Evolutionary conservation across 2,888 invertebrate species (phyloP), one percentile per base, ranked within the genome.

Genomic region (Bellardia pandia): DNA sequence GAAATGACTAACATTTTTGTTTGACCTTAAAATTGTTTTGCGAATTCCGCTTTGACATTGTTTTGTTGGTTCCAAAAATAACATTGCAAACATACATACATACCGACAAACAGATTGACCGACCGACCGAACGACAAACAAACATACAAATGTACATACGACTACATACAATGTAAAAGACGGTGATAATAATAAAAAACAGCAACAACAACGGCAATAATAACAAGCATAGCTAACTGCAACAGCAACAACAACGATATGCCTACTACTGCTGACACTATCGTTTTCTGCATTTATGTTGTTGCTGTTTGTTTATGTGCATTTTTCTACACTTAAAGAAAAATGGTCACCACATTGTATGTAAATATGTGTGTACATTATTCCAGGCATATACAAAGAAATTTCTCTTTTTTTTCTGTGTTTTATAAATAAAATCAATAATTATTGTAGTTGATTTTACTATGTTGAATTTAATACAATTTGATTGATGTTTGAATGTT

Each of bases 21-120:
- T 53, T 85, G 87, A 87, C 87, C 87, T 87, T 87, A 87, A 78
- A 81, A 62, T 82, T 85, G 51, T 85, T 87, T 87, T 85, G 85
- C 81, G 23, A 87, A 87, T 87, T 87, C 85, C 81, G 87, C 81
- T 87, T 87, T 87, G 84, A 81, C 85, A 87, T 87, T 87, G 81
- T 85, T 87, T 81, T 81, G 71, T 80, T 71, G 77, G 64, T 87
- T 87, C 87, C 87, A 85, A 87, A 87, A 85, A 85, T 82, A 87
- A 82, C 69, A 82, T 72, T 79, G 45, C 79, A 64, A 33, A 40
- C 60, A 14, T 48, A 4, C 37, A 60, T 51, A n/a, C 45, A 62
- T 16, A 66, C 53, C n/a, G 16, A 53, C 45, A 42, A 7, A 58
- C 45, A 58, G 8, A 42, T 37, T 16, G 7, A 56, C 6, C 16